Conservation (phyloP, 2,113 vertebrate genomes). For the Caretta caretta region DNA sequence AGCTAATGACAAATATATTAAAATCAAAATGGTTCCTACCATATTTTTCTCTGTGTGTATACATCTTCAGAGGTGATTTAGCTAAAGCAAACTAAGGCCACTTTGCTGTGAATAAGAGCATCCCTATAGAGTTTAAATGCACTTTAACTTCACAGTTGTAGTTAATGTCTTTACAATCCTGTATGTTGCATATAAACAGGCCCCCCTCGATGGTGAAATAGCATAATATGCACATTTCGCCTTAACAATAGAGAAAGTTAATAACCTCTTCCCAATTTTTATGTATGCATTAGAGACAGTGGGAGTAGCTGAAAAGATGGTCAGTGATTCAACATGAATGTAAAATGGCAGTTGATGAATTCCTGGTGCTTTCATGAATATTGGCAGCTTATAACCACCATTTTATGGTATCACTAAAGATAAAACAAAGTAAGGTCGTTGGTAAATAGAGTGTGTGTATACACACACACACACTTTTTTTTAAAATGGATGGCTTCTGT, state of each 20-base stretch:
- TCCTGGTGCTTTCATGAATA: neutral
- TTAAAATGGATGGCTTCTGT: neutral
- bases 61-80: neutral
- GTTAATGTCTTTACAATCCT: neutral
- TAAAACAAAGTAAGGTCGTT: neutral
- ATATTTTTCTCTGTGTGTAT: neutral
- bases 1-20: neutral
- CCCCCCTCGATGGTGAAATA: neutral
- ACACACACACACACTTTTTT: neutral
- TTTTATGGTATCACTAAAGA: neutral
- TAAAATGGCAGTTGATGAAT: neutral
- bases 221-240: neutral
- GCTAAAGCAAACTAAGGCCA: neutral
- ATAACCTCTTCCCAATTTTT: neutral
- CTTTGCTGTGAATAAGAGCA: neutral
- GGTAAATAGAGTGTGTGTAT: neutral
- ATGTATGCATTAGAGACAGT: neutral
- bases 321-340: neutral
- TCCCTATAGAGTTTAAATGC: neutral
- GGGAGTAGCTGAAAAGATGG: neutral
- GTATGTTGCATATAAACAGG: neutral
- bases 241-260: neutral
- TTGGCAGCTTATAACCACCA: neutral
- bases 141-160: neutral
- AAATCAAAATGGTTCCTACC: neutral